These are phyloP conservation scores for Pangasius mekongensis DNA, from an alignment of 2,797 vertebrate genomes.

Conservation along the genomic window DNA sequence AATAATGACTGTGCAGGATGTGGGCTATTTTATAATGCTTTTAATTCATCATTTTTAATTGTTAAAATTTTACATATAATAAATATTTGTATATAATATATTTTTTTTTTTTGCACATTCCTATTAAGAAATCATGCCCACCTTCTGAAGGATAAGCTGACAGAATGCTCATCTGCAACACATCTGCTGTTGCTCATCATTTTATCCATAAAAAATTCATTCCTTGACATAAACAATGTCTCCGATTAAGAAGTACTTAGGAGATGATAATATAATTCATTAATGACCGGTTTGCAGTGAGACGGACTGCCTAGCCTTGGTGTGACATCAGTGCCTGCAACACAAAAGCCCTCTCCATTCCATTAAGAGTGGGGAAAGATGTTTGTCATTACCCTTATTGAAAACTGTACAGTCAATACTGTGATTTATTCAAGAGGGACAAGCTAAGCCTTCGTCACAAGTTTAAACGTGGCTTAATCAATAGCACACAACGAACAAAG, in stretches of 20 bases:
- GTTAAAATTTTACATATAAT: not conserved
- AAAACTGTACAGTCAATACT: conserved; percentile 80
- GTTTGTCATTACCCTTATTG: conserved; percentile 85
- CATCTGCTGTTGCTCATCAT: not conserved
- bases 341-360: conserved; percentile 76
- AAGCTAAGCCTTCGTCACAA: conserved; percentile 82
- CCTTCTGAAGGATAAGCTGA: not conserved
- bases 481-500: conserved; percentile 79
- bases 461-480: conserved; percentile 76
- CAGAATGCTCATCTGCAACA: no score
- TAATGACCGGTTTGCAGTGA: conserved; percentile 67
- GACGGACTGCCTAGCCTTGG: conserved; percentile 77
- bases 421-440: conserved; percentile 82
- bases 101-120: not conserved
- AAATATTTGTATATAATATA: not conserved
- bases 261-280: not conserved
- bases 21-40: not conserved
- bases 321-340: conserved; percentile 62
- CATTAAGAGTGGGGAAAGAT: conserved; percentile 82
- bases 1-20: not conserved
- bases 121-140: not conserved
- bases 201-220: not conserved
- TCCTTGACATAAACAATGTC: not conserved
- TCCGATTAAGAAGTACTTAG: not conserved
- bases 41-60: not conserved